Percentiles rank a stretch among this genome's conserved stretches.
Conservation (phyloP, 2,113 vertebrate genomes). For the Australoheros scitulus region DNA sequence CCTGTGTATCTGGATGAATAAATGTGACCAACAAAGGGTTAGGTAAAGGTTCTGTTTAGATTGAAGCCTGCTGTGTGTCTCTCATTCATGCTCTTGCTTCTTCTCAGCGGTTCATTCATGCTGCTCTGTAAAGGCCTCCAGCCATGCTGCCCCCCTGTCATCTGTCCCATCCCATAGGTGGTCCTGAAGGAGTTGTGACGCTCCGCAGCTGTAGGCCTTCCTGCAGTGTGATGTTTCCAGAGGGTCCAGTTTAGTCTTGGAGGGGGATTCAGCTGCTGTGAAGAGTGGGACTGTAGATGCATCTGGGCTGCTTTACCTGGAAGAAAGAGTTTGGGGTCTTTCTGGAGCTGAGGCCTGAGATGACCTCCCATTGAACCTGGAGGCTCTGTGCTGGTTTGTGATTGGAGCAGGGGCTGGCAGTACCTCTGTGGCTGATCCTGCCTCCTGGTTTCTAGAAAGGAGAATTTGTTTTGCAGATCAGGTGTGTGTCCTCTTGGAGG, state of each 20-base stretch:
- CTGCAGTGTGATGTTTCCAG: constrained; percentile 10
- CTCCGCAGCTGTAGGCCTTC: not conserved
- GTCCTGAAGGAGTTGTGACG: constrained; percentile 27
- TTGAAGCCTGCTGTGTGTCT: not conserved
- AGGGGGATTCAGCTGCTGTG: constrained; percentile 16
- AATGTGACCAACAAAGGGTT: not conserved
- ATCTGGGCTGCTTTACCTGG: not conserved
- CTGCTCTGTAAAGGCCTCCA: constrained; percentile 15
- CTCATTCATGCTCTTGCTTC: constrained; percentile 49
- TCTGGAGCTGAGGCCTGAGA: not conserved
- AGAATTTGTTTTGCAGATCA: not conserved
- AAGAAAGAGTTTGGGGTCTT: not conserved
- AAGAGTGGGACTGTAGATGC: not conserved
- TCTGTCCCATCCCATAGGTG: not conserved
- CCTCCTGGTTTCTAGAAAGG: not conserved
- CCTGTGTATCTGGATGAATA: not conserved
- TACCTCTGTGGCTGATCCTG: not conserved
- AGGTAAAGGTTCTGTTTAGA: not conserved
- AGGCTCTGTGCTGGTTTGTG: not conserved
- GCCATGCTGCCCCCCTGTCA: not conserved
- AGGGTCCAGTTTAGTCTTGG: constrained; percentile 38
- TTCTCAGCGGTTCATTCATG: not conserved
- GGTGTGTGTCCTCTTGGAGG: not conserved
- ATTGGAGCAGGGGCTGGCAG: not conserved
- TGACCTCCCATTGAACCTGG: not conserved